A percentile compares a stretch with the other conserved stretches of the same genome.
Evolutionary conservation across 2,888 invertebrate species (phyloP).

Genomic region (Lumbricus terrestris): DNA sequence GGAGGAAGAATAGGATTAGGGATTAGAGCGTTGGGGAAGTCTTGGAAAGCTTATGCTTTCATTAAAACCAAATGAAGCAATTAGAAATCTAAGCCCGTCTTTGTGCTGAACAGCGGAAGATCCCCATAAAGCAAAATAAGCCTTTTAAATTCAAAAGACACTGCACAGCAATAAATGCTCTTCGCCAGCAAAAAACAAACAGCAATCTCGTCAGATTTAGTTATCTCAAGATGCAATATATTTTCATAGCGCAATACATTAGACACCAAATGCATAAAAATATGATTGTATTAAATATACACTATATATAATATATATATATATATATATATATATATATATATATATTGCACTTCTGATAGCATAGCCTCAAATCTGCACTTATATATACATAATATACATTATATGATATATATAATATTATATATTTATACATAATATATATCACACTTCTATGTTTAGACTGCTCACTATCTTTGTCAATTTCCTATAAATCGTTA

Average conservation of each 20-base stretch:
- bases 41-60: neutral
- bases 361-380: no score
- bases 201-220: neutral
- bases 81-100: neutral
- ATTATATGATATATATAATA: no score
- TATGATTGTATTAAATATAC: no score
- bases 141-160: neutral
- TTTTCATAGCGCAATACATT: neutral
- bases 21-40: neutral
- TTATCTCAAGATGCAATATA: neutral
- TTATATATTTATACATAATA: no score
- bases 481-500: neutral
- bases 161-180: neutral
- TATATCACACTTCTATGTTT: neutral
- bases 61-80: neutral
- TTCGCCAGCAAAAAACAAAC: neutral
- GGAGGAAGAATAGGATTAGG: neutral
- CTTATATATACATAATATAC: neutral
- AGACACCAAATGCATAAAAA: no score
- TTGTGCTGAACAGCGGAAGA: neutral
- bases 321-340: no score
- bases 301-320: no score
- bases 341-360: no score
- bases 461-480: neutral
- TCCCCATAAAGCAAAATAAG: neutral